phyloP scores from a whole-genome alignment of 2,888 invertebrate genomes.

The Pseudococcus longispinus region DNA sequence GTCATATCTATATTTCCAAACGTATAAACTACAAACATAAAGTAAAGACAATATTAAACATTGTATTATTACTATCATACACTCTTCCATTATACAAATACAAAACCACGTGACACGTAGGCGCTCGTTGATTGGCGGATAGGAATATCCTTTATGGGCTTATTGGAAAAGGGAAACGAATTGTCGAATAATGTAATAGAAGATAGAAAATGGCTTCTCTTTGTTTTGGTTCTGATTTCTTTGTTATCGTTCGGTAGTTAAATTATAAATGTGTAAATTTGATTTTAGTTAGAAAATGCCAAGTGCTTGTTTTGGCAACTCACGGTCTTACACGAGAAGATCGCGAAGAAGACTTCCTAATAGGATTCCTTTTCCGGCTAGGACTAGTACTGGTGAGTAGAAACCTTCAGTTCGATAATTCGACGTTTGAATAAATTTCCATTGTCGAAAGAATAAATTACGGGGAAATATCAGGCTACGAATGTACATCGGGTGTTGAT shows the following conservation, averaged over 20 bases:
- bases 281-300: slow-evolving; percentile 73
- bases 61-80: slow-evolving; percentile 61
- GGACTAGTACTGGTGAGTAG: slow-evolving; percentile 76
- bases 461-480: neutral
- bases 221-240: slow-evolving; percentile 65
- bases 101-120: slow-evolving; percentile 49
- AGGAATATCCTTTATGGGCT: slow-evolving; percentile 37
- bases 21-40: slow-evolving; percentile 87
- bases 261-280: slow-evolving; percentile 64
- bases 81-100: slow-evolving; percentile 53
- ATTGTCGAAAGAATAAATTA: neutral
- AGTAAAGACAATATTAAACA: slow-evolving; percentile 79
- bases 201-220: slow-evolving; percentile 57
- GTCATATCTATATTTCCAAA: slow-evolving; percentile 80
- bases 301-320: slow-evolving; percentile 93
- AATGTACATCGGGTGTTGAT: neutral
- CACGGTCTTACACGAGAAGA: slow-evolving; percentile 89
- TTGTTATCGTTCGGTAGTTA: slow-evolving; percentile 65
- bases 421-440: neutral
- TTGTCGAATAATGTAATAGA: slow-evolving; percentile 52
- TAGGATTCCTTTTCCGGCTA: slow-evolving; percentile 81
- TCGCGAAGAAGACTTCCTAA: slow-evolving; percentile 91
- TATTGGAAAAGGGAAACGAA: slow-evolving; percentile 49
- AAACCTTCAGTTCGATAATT: neutral
- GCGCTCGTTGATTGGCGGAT: slow-evolving; percentile 35